Percentiles rank a stretch among this genome's conserved stretches.
These are phyloP conservation scores for Melanerpes aurifrons DNA, from an alignment of 2,113 vertebrate species.

Conservation along the genomic window DNA sequence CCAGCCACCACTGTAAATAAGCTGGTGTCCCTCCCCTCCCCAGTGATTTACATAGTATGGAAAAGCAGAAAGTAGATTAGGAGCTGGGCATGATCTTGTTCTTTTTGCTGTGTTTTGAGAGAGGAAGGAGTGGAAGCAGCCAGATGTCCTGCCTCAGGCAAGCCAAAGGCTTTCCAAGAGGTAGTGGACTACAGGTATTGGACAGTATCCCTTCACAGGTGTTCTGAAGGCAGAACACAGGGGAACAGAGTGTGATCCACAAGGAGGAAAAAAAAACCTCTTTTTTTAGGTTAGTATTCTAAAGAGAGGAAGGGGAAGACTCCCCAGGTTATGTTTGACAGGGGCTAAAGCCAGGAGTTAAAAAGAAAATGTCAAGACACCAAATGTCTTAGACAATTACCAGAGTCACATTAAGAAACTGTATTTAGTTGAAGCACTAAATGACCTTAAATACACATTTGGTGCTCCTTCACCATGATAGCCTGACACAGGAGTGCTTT, in stretches of 20 bases:
- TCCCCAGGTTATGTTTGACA: neutral
- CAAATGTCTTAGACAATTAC: neutral
- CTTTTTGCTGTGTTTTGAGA: neutral
- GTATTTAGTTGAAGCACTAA: neutral
- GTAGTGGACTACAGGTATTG: accelerated
- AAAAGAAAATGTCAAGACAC: neutral
- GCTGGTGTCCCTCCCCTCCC: neutral
- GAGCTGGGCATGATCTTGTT: neutral
- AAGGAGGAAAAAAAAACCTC: neutral
- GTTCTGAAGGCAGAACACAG: neutral
- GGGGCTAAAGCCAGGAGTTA: neutral
- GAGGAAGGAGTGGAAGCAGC: neutral
- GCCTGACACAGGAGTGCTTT: neutral
- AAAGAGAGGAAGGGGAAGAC: too few relatives aligned
- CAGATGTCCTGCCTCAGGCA: neutral
- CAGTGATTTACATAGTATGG: neutral
- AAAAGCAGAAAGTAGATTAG: neutral
- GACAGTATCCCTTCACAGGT: neutral
- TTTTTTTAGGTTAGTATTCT: neutral
- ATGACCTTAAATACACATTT: neutral
- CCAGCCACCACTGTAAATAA: neutral
- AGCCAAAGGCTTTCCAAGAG: neutral
- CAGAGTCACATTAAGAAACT: neutral
- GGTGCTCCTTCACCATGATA: neutral
- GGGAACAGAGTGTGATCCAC: neutral